A percentile compares a stretch with the other conserved stretches of the same genome.
Evolutionary conservation across 2,888 invertebrate species (phyloP).

Genomic region (Hirtodrosophila duncani): DNA sequence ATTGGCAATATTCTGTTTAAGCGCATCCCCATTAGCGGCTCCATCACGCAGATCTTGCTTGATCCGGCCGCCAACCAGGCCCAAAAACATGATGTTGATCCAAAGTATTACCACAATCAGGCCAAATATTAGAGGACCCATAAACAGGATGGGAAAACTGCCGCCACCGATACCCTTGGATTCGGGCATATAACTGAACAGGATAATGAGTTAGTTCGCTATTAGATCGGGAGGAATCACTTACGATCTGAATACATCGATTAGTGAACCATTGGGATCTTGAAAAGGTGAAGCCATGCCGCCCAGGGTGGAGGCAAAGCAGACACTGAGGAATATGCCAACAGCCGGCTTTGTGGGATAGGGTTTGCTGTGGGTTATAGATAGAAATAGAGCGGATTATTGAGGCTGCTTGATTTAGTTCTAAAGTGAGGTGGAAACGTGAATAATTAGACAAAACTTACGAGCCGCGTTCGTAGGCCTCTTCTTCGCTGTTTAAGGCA

Average conservation of each 20-base stretch:
- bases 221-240: neutral
- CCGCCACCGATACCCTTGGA: neutral
- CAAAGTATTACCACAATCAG: slow-evolving; percentile 21
- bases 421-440: no score
- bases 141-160: neutral
- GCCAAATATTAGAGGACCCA: slow-evolving; percentile 17
- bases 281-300: slow-evolving; percentile 39
- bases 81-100: slow-evolving; percentile 44
- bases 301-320: slow-evolving; percentile 34
- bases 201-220: no score
- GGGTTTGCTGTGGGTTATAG: slow-evolving; percentile 14
- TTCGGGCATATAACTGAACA: neutral
- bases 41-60: neutral
- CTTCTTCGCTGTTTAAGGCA: slow-evolving; percentile 20
- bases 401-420: no score
- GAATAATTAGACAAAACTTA: slow-evolving; percentile 21
- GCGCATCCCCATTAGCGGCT: neutral
- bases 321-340: slow-evolving; percentile 42
- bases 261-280: slow-evolving; percentile 34
- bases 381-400: no score
- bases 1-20: slow-evolving; percentile 2
- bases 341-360: slow-evolving; percentile 49
- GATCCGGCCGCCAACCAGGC: slow-evolving; percentile 9
- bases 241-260: slow-evolving; percentile 5
- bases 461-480: slow-evolving; percentile 42